These are phyloP conservation scores for Oreochromis mossambicus DNA, from an alignment of 2,797 vertebrate genomes.

Conservation along the genomic window DNA sequence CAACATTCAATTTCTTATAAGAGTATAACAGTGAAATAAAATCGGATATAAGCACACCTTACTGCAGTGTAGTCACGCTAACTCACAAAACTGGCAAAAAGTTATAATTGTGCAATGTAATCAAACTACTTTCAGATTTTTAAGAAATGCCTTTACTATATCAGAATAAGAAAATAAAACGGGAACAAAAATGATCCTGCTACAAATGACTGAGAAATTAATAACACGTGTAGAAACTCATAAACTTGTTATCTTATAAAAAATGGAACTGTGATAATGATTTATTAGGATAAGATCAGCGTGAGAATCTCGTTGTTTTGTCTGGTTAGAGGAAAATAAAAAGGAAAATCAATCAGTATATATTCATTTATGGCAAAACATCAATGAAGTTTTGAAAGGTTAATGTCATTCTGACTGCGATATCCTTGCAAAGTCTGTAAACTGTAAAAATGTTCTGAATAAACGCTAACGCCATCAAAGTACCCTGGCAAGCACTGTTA, in stretches of 20 bases:
- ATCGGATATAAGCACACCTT: slow-evolving; percentile 4
- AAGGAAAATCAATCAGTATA: background rate
- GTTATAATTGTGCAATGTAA: background rate
- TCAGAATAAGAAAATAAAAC: background rate
- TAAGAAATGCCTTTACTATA: background rate
- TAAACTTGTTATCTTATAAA: background rate
- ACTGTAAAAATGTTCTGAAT: slow-evolving; percentile 10
- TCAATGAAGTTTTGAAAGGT: background rate
- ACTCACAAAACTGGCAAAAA: background rate
- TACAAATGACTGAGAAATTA: background rate
- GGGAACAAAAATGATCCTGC: background rate
- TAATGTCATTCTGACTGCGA: background rate
- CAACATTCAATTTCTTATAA: slow-evolving; percentile 32
- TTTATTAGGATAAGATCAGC: background rate
- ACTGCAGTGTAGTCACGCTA: background rate
- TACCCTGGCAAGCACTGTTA: background rate
- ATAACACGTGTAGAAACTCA: background rate
- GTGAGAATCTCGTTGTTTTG: background rate
- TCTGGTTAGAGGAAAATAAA: background rate
- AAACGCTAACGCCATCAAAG: background rate
- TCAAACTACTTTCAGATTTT: background rate
- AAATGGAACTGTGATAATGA: background rate
- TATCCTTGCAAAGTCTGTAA: background rate
- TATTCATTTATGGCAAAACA: background rate
- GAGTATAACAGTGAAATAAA: slow-evolving; percentile 5